A percentile compares a stretch with the other conserved stretches of the same genome.
phyloP scores from a whole-genome alignment of 2,113 vertebrate species.

The Vanacampus margaritifer region DNA sequence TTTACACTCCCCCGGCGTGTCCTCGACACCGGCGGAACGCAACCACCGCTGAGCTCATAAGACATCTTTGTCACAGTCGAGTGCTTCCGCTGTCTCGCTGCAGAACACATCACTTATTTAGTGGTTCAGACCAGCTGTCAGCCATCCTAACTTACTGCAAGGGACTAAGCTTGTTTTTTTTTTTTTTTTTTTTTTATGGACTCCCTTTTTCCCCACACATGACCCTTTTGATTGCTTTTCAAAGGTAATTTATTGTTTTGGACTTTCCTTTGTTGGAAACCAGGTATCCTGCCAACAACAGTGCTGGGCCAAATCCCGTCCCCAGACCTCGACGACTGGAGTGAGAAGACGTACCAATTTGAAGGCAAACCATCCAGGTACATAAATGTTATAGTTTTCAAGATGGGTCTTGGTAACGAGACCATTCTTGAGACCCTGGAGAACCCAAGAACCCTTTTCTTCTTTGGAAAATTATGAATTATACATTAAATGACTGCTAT shows the following conservation, averaged over 20 bases:
- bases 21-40: slow-evolving; percentile 4
- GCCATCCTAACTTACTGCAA: slow-evolving; percentile 42
- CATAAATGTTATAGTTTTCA: too few species aligned
- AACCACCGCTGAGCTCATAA: slow-evolving; percentile 15
- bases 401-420: too few species aligned
- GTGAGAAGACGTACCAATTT: slow-evolving; percentile 86
- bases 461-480: too few species aligned
- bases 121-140: slow-evolving; percentile 55
- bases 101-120: slow-evolving; percentile 61
- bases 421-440: too few species aligned
- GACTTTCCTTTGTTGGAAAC: slow-evolving; percentile 21
- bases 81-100: slow-evolving; percentile 40
- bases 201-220: slow-evolving; percentile 48
- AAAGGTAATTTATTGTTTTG: neutral
- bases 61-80: slow-evolving; percentile 46
- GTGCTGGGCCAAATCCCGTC: slow-evolving; percentile 83
- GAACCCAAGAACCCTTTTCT: too few species aligned
- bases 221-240: slow-evolving; percentile 31
- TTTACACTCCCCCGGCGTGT: slow-evolving; percentile 3
- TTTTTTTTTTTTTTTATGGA: slow-evolving; percentile 51
- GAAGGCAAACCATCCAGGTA: slow-evolving; percentile 85
- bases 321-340: slow-evolving; percentile 87
- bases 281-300: slow-evolving; percentile 80
- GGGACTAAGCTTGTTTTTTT: slow-evolving; percentile 45
- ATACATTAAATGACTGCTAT: too few species aligned